Evolutionary conservation across 2,888 invertebrate species (phyloP).

Genomic region (Lasioglossum lativentre): DNA sequence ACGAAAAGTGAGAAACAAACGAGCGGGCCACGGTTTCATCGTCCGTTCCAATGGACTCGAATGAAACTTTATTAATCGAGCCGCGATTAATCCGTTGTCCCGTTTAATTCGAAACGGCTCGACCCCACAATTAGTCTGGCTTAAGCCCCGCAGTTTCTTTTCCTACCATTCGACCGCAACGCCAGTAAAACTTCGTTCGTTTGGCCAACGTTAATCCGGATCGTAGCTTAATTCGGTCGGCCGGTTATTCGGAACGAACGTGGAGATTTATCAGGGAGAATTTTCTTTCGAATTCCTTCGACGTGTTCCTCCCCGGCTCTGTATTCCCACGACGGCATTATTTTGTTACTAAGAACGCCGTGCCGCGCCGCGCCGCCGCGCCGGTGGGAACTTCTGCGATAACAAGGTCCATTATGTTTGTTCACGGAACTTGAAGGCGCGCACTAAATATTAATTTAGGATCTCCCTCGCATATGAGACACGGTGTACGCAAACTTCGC

Average conservation of each 20-base stretch:
- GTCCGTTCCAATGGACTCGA: not conserved
- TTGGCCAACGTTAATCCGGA: constrained; percentile 44
- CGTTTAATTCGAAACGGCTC: constrained; percentile 30
- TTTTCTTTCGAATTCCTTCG: constrained; percentile 1
- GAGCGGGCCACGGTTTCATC: not conserved
- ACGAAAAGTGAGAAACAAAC: not conserved
- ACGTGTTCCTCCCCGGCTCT: not conserved
- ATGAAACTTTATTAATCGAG: constrained; percentile 40
- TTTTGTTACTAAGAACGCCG: constrained; percentile 2
- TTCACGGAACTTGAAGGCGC: not conserved
- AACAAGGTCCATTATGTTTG: constrained; percentile 10
- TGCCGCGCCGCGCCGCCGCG: too few relatives aligned
- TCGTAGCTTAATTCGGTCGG: constrained; percentile 38
- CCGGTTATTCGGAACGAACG: constrained; percentile 16
- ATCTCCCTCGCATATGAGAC: not conserved
- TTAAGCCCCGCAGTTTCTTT: constrained; percentile 54
- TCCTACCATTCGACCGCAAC: constrained; percentile 22
- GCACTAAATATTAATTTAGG: constrained; percentile 3
- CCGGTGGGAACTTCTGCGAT: not conserved
- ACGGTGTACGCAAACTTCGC: not conserved
- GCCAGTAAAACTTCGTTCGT: constrained; percentile 56
- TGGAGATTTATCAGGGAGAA: not conserved
- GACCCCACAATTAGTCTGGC: constrained; percentile 48
- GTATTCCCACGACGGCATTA: not conserved
- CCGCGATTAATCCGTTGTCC: constrained; percentile 28